A percentile compares a stretch with the other conserved stretches of the same genome.
Conservation (phyloP, 2,888 invertebrate genomes). For the Pandemis heparana region DNA sequence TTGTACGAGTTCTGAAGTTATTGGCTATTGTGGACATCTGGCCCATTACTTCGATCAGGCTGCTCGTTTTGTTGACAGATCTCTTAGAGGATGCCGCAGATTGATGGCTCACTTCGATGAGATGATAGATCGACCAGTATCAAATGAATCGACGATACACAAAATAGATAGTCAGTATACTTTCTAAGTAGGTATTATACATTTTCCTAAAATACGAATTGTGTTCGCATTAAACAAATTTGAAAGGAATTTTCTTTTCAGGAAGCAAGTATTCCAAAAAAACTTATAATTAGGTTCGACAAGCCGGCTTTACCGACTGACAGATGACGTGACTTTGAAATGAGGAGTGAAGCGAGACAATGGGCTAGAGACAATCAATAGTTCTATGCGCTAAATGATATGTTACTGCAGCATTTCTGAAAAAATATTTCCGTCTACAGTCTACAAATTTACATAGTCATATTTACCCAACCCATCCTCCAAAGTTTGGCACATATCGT, state of each 20-base stretch:
- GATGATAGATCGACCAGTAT: slow-evolving; percentile 11
- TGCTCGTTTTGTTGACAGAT: slow-evolving; percentile 21
- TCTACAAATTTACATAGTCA: neutral
- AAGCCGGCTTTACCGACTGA: slow-evolving; percentile 1
- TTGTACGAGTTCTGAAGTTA: neutral
- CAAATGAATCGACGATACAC: slow-evolving; percentile 13
- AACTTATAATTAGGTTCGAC: neutral
- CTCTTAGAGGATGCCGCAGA: slow-evolving; percentile 1
- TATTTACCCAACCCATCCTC: neutral
- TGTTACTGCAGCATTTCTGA: too few relatives aligned
- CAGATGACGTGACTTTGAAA: neutral
- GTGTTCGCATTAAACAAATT: neutral
- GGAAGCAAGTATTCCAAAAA: neutral
- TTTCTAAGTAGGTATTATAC: neutral
- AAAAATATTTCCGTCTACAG: neutral
- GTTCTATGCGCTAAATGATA: neutral
- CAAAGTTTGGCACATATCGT: slow-evolving; percentile 13
- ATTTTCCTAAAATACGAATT: neutral
- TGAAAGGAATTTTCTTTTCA: neutral
- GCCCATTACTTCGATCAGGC: neutral
- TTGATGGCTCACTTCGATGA: slow-evolving; percentile 20
- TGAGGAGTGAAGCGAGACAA: neutral
- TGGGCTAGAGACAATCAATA: neutral
- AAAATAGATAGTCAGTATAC: neutral
- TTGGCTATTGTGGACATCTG: slow-evolving; percentile 14